Evolutionary conservation across 2,888 invertebrate species (phyloP).

Genomic region (Brachypterus glaber): DNA sequence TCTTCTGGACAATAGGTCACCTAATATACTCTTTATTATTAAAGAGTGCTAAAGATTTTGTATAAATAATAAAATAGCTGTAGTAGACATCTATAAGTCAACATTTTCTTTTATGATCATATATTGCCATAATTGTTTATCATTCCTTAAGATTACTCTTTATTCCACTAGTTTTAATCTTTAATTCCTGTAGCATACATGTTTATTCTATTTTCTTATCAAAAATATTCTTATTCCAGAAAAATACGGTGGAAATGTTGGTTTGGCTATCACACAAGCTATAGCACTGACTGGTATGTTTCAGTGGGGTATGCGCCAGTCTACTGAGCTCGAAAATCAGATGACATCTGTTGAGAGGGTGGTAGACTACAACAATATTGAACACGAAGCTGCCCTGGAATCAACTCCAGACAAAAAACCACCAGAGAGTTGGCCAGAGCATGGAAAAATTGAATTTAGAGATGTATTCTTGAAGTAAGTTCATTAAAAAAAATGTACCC

Average conservation of each 20-base stretch:
- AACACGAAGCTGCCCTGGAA: constrained; percentile 39
- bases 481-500: constrained; percentile 43
- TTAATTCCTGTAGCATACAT: constrained; percentile 7
- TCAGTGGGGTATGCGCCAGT: constrained; percentile 74
- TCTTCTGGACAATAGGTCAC: no score
- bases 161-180: constrained; percentile 6
- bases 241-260: constrained; percentile 38
- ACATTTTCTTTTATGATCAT: no score
- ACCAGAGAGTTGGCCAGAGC: constrained; percentile 61
- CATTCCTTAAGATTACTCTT: not conserved
- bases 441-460: constrained; percentile 59
- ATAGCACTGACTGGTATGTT: constrained; percentile 49
- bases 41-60: no score
- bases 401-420: constrained; percentile 58
- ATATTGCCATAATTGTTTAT: not conserved
- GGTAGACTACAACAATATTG: constrained; percentile 35
- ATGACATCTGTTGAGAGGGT: constrained; percentile 89
- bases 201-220: constrained; percentile 3
- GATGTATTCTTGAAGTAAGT: constrained; percentile 61
- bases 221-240: constrained; percentile 25
- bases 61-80: no score
- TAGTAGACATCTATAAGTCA: no score
- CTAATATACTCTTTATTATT: no score
- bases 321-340: constrained; percentile 51
- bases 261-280: constrained; percentile 38